Conservation (phyloP, 2,888 invertebrate species). For the Ptilodon capucinus region DNA sequence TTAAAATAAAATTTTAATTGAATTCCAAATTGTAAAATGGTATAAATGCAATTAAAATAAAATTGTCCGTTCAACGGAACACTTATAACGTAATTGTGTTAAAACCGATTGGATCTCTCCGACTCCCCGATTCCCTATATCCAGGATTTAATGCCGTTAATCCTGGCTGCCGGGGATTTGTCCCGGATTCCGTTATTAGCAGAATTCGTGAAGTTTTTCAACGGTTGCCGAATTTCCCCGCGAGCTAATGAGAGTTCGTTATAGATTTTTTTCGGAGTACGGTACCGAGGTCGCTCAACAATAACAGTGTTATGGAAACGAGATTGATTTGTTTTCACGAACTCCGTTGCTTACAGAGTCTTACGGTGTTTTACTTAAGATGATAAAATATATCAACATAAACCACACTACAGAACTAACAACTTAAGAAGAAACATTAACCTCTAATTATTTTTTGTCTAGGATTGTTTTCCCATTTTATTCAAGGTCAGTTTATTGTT, state of each 20-base stretch:
- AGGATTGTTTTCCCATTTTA: no score
- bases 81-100: slow-evolving; percentile 35
- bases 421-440: no score
- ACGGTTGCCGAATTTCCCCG: slow-evolving; percentile 15
- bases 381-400: no score
- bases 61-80: slow-evolving; percentile 29
- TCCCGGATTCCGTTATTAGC: slow-evolving; percentile 41
- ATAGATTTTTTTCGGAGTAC: slow-evolving; percentile 10
- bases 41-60: slow-evolving; percentile 24
- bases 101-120: slow-evolving; percentile 37
- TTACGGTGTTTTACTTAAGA: no score
- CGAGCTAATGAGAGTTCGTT: not conserved
- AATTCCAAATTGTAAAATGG: slow-evolving; percentile 5
- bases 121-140: slow-evolving; percentile 28
- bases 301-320: not conserved
- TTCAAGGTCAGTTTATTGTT: no score
- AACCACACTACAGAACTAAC: no score
- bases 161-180: slow-evolving; percentile 39
- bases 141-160: slow-evolving; percentile 40
- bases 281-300: not conserved
- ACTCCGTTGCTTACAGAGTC: not conserved
- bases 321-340: not conserved
- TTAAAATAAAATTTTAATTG: no score
- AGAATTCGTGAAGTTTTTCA: slow-evolving; percentile 34
- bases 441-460: no score